A percentile compares a stretch with the other conserved stretches of the same genome.
Evolutionary conservation across 1,140 invertebrate genomes (phyloP).

Genomic region (Tetranychus cinnabarinus): DNA sequence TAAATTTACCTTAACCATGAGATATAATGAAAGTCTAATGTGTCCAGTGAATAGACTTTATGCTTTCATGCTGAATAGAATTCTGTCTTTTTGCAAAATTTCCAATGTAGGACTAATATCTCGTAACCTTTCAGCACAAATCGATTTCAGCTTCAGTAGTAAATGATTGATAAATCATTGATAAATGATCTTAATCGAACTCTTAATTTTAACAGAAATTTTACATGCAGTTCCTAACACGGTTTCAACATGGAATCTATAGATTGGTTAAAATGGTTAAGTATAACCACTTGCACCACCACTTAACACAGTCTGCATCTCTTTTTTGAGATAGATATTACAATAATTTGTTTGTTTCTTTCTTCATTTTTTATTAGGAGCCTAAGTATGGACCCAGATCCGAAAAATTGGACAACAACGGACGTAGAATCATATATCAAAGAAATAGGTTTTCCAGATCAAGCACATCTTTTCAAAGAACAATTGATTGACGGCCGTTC

Average conservation of each 20-base stretch:
- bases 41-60: slow-evolving; percentile 87
- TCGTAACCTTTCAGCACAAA: slow-evolving; percentile 64
- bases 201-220: too few relatives aligned
- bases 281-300: too few relatives aligned
- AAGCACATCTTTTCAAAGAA: slow-evolving; percentile 44
- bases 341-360: too few relatives aligned
- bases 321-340: too few relatives aligned
- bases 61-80: too few relatives aligned
- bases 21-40: slow-evolving; percentile 32
- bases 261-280: not conserved
- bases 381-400: slow-evolving; percentile 32
- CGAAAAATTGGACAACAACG: slow-evolving; percentile 46
- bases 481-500: slow-evolving; percentile 71
- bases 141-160: slow-evolving; percentile 84
- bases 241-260: too few relatives aligned
- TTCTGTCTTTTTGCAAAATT: slow-evolving; percentile 95
- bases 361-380: slow-evolving; percentile 10
- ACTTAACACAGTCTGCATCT: slow-evolving; percentile 51
- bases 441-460: slow-evolving; percentile 14
- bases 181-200: too few relatives aligned
- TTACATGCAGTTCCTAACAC: slow-evolving; percentile 61
- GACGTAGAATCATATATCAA: slow-evolving; percentile 49
- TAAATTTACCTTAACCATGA: too few relatives aligned
- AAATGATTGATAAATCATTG: too few relatives aligned
- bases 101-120: slow-evolving; percentile 98